Evolutionary conservation across 2,888 invertebrate species (phyloP).

Genomic region (Latrodectus hesperus): DNA sequence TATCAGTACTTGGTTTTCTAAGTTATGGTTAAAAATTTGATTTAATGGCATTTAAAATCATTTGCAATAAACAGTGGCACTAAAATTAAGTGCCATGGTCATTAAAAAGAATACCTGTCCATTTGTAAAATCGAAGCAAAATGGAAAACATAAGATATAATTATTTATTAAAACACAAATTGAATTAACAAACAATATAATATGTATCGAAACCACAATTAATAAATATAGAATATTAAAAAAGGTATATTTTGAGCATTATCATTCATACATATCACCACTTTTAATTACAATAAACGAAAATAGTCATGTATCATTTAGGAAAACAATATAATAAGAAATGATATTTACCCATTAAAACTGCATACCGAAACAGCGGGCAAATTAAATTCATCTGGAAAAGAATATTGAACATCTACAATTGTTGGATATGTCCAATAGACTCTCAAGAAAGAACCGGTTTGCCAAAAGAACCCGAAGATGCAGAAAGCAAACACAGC

Average conservation of each 20-base stretch:
- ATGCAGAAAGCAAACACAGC: conserved; percentile 34
- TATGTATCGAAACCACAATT: too few relatives aligned
- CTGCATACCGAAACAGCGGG: conserved; percentile 56
- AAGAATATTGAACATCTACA: conserved; percentile 46
- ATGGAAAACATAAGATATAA: too few relatives aligned
- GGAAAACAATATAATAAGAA: background rate
- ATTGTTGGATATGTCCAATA: conserved; percentile 65
- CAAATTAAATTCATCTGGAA: conserved; percentile 43
- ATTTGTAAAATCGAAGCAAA: too few relatives aligned
- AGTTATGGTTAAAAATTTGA: too few relatives aligned
- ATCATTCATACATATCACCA: background rate
- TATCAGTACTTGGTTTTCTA: too few relatives aligned
- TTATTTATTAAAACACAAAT: too few relatives aligned
- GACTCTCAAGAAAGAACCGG: conserved; percentile 25
- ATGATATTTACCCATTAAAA: conserved; percentile 48
- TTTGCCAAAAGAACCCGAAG: conserved; percentile 56
- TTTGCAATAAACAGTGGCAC: too few relatives aligned
- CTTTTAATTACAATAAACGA: background rate
- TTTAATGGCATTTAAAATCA: too few relatives aligned
- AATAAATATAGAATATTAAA: background rate
- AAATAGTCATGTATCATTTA: too few relatives aligned
- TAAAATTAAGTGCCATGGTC: too few relatives aligned
- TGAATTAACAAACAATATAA: too few relatives aligned
- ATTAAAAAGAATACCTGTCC: too few relatives aligned
- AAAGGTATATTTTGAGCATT: background rate